Conservation (phyloP, 2,888 invertebrate genomes). For the Cheilosia vernalis region DNA sequence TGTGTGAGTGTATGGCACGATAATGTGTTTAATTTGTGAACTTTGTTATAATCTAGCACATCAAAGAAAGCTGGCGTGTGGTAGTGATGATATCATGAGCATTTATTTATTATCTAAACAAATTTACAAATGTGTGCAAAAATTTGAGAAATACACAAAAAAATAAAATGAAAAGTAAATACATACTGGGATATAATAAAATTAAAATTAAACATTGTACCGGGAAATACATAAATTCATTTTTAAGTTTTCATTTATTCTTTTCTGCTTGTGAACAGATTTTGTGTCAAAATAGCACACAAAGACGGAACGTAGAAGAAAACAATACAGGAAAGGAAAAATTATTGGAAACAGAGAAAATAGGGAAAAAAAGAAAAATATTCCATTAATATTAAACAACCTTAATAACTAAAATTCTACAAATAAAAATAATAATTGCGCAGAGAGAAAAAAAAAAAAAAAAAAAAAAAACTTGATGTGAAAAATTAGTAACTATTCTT, state of each 20-base stretch:
- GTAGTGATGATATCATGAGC: conserved; percentile 44
- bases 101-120: conserved; percentile 34
- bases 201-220: conserved; percentile 36
- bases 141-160: conserved; percentile 20
- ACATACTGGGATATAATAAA: conserved; percentile 75
- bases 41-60: conserved; percentile 38
- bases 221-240: conserved; percentile 34
- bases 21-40: conserved; percentile 41
- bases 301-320: conserved; percentile 3
- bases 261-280: conserved; percentile 5
- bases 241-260: conserved; percentile 1
- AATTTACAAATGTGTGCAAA: conserved; percentile 61
- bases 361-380: conserved; percentile 13
- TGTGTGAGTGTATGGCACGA: conserved; percentile 42
- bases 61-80: conserved; percentile 55
- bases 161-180: conserved; percentile 21
- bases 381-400: neutral
- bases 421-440: conserved; percentile 20
- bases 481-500: conserved; percentile 35
- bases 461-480: conserved; percentile 31
- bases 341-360: conserved; percentile 35
- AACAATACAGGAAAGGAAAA: conserved; percentile 17
- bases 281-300: conserved; percentile 40
- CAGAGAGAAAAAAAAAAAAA: conserved; percentile 1
- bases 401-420: conserved; percentile 47